A percentile compares a stretch with the other conserved stretches of the same genome.
Evolutionary conservation across 2,888 invertebrate species (phyloP).

Genomic region (Fragum sueziense): DNA sequence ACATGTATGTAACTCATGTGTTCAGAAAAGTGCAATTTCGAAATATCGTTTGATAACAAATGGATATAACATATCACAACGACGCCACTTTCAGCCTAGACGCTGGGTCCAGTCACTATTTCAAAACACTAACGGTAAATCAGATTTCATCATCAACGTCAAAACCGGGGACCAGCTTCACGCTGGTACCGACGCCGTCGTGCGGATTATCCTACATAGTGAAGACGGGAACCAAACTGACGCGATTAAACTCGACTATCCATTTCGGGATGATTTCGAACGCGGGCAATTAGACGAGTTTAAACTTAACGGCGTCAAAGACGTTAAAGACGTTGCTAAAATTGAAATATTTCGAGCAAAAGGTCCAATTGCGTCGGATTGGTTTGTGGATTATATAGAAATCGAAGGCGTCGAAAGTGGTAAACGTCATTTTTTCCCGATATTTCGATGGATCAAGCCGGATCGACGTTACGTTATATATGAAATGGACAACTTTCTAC

Average conservation of each 20-base stretch:
- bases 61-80: not conserved
- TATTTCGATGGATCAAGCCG: constrained; percentile 82
- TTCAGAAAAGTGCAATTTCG: not conserved
- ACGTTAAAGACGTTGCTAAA: constrained; percentile 62
- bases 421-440: constrained; percentile 76
- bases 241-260: constrained; percentile 77
- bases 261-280: constrained; percentile 78
- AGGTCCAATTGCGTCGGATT: constrained; percentile 76
- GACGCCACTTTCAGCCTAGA: not conserved
- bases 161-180: constrained; percentile 82
- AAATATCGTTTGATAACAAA: not conserved
- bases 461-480: constrained; percentile 77
- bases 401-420: constrained; percentile 65
- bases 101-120: not conserved
- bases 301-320: constrained; percentile 48
- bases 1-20: not conserved
- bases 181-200: constrained; percentile 81
- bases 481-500: constrained; percentile 80
- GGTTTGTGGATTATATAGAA: constrained; percentile 80
- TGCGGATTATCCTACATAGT: constrained; percentile 79
- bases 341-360: constrained; percentile 81
- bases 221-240: constrained; percentile 73
- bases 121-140: constrained; percentile 10
- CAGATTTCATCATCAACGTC: constrained; percentile 74
- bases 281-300: constrained; percentile 79